Percentiles rank a stretch among this genome's conserved stretches.
Evolutionary conservation across 2,888 invertebrate species (phyloP).

Genomic region (Cephus nigrinus): DNA sequence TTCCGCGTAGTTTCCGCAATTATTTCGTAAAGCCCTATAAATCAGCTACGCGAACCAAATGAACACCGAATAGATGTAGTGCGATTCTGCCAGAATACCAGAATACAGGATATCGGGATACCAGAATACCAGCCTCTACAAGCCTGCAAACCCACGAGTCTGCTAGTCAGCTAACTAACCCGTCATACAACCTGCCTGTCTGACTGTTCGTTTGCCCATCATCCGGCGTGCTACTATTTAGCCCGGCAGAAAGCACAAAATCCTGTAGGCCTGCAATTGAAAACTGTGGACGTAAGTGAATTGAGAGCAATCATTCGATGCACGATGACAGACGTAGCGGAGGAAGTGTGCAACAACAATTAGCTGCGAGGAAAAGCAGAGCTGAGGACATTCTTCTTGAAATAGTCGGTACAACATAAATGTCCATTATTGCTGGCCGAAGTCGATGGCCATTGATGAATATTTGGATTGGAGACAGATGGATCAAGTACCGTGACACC

Average conservation of each 20-base stretch:
- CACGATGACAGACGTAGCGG: background rate
- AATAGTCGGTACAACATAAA: too few relatives aligned
- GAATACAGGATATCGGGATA: too few relatives aligned
- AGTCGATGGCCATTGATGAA: too few relatives aligned
- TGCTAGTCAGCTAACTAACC: too few relatives aligned
- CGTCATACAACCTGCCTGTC: too few relatives aligned
- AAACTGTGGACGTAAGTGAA: conserved; percentile 16
- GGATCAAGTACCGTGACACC: background rate
- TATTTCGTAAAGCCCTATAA: conserved; percentile 49
- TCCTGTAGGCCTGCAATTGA: conserved; percentile 31
- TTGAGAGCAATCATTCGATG: conserved; percentile 19
- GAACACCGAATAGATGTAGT: conserved; percentile 31
- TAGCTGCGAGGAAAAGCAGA: background rate
- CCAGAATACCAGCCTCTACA: too few relatives aligned
- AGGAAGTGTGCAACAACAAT: background rate
- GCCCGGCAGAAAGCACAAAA: background rate
- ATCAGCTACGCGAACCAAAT: conserved; percentile 45
- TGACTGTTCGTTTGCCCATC: background rate
- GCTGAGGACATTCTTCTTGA: too few relatives aligned
- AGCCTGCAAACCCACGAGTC: too few relatives aligned
- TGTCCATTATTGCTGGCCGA: too few relatives aligned
- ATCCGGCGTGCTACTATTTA: background rate
- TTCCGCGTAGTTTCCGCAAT: conserved; percentile 37
- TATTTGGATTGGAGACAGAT: background rate
- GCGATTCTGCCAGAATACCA: background rate